A percentile compares a stretch with the other conserved stretches of the same genome.
Conservation (phyloP, 2,888 invertebrate species). For the Pyrrhia umbra region DNA sequence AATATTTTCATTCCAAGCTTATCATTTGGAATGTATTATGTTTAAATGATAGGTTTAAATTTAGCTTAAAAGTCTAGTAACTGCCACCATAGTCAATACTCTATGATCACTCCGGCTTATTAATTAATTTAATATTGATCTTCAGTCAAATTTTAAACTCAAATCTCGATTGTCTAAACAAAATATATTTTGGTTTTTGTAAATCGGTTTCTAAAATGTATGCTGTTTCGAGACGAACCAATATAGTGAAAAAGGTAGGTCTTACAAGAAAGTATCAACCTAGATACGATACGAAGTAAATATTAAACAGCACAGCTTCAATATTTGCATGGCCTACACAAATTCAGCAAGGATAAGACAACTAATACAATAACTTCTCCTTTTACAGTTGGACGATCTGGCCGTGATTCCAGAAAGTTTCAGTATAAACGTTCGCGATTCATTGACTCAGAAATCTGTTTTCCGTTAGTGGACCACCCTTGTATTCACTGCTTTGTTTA, state of each 20-base stretch:
- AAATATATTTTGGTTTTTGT: no score
- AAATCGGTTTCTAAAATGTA: background rate
- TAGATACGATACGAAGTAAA: conserved; percentile 23
- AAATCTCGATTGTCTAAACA: no score
- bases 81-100: no score
- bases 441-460: conserved; percentile 86
- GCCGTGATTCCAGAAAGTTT: conserved; percentile 79
- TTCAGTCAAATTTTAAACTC: no score
- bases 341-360: conserved; percentile 69
- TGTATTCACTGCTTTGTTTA: conserved; percentile 64
- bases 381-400: conserved; percentile 80
- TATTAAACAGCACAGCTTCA: conserved; percentile 24
- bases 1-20: background rate
- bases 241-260: conserved; percentile 7
- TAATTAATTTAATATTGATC: no score
- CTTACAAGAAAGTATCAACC: background rate
- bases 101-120: no score
- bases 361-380: conserved; percentile 76
- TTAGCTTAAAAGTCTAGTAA: no score
- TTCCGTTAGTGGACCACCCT: conserved; percentile 73
- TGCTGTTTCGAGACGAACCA: conserved; percentile 3
- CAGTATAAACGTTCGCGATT: conserved; percentile 78
- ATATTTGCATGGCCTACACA: conserved; percentile 50
- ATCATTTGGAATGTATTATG: background rate
- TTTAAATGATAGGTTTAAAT: no score